Percentiles rank a stretch among this genome's conserved stretches.
Evolutionary conservation across 2,113 vertebrate species (phyloP).

Genomic region (Phasianus colchicus): DNA sequence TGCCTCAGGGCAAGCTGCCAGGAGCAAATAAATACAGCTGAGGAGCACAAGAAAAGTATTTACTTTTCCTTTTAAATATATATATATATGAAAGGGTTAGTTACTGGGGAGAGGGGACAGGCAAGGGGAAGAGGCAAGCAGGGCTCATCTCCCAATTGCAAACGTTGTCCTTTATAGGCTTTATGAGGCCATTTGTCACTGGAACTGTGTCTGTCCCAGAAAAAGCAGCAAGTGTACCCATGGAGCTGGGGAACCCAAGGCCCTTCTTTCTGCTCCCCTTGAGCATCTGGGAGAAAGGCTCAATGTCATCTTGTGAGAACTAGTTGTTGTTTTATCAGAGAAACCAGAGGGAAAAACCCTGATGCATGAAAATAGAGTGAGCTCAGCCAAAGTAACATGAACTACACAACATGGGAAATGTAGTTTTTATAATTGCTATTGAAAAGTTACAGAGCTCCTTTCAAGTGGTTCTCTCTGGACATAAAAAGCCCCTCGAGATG

Average conservation of each 20-base stretch:
- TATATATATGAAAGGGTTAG: slow-evolving; percentile 3
- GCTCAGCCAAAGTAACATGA: slow-evolving; percentile 61
- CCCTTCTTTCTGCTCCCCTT: neutral
- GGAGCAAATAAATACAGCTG: slow-evolving; percentile 67
- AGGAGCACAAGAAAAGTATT: slow-evolving; percentile 58
- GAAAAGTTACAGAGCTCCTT: slow-evolving; percentile 38
- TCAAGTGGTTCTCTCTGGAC: slow-evolving; percentile 38
- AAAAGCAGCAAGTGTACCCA: slow-evolving; percentile 35
- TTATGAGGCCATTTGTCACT: slow-evolving; percentile 45
- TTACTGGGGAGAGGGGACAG: slow-evolving; percentile 9
- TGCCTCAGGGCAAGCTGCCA: slow-evolving; percentile 55
- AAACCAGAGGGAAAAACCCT: slow-evolving; percentile 25
- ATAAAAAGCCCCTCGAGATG: neutral
- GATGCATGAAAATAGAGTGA: slow-evolving; percentile 35
- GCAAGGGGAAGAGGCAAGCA: neutral
- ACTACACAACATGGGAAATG: slow-evolving; percentile 58
- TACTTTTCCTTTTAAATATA: slow-evolving; percentile 60
- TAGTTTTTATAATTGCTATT: slow-evolving; percentile 48
- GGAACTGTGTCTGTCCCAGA: slow-evolving; percentile 8
- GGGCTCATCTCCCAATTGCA: neutral
- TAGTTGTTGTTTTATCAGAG: slow-evolving; percentile 18
- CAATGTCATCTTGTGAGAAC: slow-evolving; percentile 3
- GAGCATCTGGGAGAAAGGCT: slow-evolving; percentile 45
- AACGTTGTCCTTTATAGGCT: slow-evolving; percentile 7
- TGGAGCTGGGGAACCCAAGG: neutral